Conservation (phyloP, 2,888 invertebrate genomes). For the Idaea aversata region DNA sequence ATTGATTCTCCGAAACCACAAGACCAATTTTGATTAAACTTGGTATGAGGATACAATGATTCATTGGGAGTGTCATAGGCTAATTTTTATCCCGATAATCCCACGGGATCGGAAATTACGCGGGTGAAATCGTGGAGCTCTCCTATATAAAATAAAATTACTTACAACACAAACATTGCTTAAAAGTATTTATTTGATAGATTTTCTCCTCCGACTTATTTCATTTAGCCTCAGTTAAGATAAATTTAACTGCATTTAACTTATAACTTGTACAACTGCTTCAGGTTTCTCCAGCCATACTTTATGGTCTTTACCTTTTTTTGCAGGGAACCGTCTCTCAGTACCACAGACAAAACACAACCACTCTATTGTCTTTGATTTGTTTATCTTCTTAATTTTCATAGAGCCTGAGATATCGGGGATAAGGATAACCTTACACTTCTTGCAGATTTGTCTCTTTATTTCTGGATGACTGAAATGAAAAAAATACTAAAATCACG, state of each 20-base stretch:
- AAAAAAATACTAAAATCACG: constrained; percentile 6
- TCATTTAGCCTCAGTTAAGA: background rate
- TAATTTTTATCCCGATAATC: no score
- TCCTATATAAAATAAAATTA: background rate
- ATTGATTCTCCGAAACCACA: constrained; percentile 2
- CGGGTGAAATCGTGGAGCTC: no score
- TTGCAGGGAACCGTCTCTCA: constrained; percentile 46
- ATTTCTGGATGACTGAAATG: constrained; percentile 79
- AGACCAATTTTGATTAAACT: background rate
- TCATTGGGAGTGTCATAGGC: no score
- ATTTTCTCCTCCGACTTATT: background rate
- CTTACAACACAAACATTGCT: background rate
- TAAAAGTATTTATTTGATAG: background rate
- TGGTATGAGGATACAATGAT: no score
- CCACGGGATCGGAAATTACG: no score
- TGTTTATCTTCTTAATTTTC: constrained; percentile 67
- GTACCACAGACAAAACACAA: constrained; percentile 63
- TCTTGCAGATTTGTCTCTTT: constrained; percentile 81
- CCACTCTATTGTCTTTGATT: constrained; percentile 64
- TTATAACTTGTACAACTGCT: constrained; percentile 68
- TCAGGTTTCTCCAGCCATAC: constrained; percentile 78
- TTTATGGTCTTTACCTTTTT: constrained; percentile 57
- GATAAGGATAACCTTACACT: constrained; percentile 76
- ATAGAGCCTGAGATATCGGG: constrained; percentile 74
- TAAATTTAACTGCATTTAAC: constrained; percentile 19